Conservation (phyloP, 1,140 invertebrate genomes). For the Whitmania pigra region DNA sequence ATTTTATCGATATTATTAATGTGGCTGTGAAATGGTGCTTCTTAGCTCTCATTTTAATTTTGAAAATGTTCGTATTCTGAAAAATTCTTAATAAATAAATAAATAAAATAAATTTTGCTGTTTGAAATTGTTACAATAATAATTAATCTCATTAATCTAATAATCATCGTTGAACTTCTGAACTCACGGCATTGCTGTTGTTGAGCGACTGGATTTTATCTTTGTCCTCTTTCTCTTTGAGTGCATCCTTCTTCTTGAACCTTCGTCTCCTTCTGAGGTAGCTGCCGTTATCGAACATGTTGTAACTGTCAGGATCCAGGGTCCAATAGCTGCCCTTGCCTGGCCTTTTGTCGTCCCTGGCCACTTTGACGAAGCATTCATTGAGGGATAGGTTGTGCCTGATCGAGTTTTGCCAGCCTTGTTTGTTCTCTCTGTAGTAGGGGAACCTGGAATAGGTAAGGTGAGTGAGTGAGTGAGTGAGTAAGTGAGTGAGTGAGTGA, state of each 20-base stretch:
- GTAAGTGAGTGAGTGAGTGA: no score
- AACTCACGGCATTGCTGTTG: background rate
- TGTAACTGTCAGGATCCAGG: slow-evolving; percentile 83
- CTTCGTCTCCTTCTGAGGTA: slow-evolving; percentile 72
- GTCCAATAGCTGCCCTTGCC: slow-evolving; percentile 94
- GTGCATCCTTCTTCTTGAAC: slow-evolving; percentile 89
- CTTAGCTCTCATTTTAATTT: no score
- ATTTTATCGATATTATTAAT: background rate
- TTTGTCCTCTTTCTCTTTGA: slow-evolving; percentile 20
- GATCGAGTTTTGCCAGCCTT: slow-evolving; percentile 98
- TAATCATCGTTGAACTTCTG: background rate
- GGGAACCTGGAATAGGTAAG: slow-evolving; percentile 59
- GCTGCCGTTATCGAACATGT: slow-evolving; percentile 97
- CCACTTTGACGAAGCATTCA: slow-evolving; percentile 95
- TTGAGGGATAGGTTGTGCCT: slow-evolving; percentile 90
- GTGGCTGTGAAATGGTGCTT: no score
- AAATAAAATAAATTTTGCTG: no score
- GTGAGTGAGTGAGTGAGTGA: no score
- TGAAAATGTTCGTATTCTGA: no score
- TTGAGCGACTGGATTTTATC: background rate
- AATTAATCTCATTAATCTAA: no score
- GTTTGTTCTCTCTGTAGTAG: slow-evolving; percentile 92
- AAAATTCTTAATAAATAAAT: no score
- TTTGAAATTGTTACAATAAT: no score
- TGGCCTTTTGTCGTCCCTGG: slow-evolving; percentile 79